Percentiles rank a stretch among this genome's conserved stretches.
These are phyloP conservation scores for Stenopsyche tienmushanensis DNA, from an alignment of 1,140 invertebrate species.

Conservation along the genomic window DNA sequence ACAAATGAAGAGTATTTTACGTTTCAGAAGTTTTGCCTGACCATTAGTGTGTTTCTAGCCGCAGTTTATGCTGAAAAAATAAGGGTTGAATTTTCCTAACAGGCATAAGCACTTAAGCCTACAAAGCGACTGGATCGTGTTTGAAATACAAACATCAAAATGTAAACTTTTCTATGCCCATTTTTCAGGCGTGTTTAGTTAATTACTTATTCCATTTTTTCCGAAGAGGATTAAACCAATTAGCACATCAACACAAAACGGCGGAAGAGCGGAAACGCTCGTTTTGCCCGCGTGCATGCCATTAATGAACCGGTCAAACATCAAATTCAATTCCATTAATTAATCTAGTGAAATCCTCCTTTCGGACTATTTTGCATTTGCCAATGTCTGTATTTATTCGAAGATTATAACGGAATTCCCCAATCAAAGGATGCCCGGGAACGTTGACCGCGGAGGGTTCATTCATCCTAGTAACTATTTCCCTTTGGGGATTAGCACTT, in stretches of 20 bases:
- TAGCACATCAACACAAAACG: background rate
- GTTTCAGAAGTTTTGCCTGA: constrained; percentile 7
- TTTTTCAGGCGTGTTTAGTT: constrained; percentile 27
- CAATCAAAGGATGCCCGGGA: no score
- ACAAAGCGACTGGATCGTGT: constrained; percentile 20
- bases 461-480: no score
- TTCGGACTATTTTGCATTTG: no score
- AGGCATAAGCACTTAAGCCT: constrained; percentile 29
- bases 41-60: constrained; percentile 2
- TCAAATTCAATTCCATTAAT: background rate
- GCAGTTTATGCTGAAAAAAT: background rate
- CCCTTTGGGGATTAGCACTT: no score
- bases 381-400: no score
- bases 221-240: constrained; percentile 25
- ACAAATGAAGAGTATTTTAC: background rate
- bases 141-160: constrained; percentile 16
- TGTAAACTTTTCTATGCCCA: constrained; percentile 12
- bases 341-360: no score
- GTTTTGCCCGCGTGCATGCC: background rate
- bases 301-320: background rate
- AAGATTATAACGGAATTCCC: no score
- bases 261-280: background rate
- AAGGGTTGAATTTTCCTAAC: constrained; percentile 15
- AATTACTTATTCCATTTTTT: constrained; percentile 16
- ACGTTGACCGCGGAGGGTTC: no score